These are phyloP conservation scores for Zosterops pallidus DNA, from an alignment of 2,113 vertebrate species.

Conservation along the genomic window DNA sequence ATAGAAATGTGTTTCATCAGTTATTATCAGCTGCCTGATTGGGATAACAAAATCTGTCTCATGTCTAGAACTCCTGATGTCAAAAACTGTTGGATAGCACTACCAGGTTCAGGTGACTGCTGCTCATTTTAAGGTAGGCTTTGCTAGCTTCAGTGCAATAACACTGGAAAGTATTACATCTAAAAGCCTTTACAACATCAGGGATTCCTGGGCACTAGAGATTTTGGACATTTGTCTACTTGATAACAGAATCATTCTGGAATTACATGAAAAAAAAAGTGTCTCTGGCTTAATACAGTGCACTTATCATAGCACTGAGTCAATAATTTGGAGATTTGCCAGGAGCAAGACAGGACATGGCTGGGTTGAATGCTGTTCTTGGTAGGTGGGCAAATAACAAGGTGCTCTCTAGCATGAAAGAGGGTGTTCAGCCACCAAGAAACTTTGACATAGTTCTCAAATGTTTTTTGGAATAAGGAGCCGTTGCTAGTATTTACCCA, in stretches of 20 bases:
- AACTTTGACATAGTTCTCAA: neutral
- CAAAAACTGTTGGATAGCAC: neutral
- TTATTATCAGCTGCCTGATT: neutral
- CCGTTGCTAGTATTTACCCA: neutral
- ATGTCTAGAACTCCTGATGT: neutral
- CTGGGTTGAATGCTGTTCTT: neutral
- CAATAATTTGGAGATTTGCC: neutral
- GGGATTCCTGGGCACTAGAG: neutral
- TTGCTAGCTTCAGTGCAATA: neutral
- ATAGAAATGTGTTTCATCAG: neutral
- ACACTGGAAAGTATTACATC: neutral
- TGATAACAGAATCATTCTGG: neutral
- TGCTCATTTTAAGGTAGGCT: neutral
- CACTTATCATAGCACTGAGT: neutral
- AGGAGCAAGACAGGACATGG: neutral
- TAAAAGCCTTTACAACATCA: neutral
- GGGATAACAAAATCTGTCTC: neutral
- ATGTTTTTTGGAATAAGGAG: neutral
- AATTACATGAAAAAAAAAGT: neutral
- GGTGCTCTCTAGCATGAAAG: neutral
- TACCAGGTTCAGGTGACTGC: neutral
- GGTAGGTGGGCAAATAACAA: neutral
- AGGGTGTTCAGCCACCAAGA: neutral
- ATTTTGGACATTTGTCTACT: neutral
- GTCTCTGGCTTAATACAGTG: neutral